Evolutionary conservation across 2,113 vertebrate species (phyloP).

Genomic region (Xiphorhynchus elegans): DNA sequence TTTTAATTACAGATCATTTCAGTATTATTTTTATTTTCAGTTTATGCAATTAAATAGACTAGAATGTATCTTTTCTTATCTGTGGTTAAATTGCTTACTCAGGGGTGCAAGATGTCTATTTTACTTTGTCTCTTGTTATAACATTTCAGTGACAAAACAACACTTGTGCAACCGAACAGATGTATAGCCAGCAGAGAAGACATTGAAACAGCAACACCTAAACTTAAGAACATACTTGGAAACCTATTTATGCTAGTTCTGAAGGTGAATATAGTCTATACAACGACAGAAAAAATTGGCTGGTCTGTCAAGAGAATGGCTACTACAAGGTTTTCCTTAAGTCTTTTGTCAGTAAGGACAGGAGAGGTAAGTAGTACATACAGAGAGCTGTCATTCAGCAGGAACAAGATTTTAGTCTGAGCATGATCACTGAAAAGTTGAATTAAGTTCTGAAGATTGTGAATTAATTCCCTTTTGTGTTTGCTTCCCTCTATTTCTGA

Average conservation of each 20-base stretch:
- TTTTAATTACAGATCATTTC: constrained; percentile 59
- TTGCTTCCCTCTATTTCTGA: background rate
- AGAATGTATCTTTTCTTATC: constrained; percentile 57
- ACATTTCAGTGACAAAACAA: background rate
- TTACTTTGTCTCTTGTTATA: background rate
- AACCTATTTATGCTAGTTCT: background rate
- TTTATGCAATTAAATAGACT: constrained; percentile 55
- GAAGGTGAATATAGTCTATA: background rate
- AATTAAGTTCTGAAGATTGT: background rate
- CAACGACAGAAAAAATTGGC: background rate
- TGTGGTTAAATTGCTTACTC: constrained; percentile 45
- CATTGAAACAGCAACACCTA: background rate
- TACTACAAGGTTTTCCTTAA: background rate
- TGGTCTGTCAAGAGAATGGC: background rate
- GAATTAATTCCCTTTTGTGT: background rate
- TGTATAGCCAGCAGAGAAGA: background rate
- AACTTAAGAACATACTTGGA: background rate
- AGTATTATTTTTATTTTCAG: constrained; percentile 71
- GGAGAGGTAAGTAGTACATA: background rate
- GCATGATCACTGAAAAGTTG: background rate
- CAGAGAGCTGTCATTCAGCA: background rate
- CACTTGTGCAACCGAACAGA: background rate
- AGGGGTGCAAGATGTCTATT: background rate
- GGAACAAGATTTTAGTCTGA: background rate
- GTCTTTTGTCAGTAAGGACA: background rate